Evolutionary conservation across 2,888 invertebrate species (phyloP).

Genomic region (Venustoraphidia nigricollis): DNA sequence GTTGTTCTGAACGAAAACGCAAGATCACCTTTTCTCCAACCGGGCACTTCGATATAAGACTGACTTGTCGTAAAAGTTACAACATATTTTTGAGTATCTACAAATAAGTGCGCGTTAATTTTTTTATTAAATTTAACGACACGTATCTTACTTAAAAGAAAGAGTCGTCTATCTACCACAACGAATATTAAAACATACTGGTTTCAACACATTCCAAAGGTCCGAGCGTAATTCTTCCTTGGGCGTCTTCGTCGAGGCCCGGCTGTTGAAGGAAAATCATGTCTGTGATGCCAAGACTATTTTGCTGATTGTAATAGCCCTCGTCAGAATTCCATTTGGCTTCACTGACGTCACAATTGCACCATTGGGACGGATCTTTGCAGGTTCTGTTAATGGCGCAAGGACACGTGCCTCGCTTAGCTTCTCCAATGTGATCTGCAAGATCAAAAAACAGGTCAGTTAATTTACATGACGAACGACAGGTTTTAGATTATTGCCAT

Average conservation of each 20-base stretch:
- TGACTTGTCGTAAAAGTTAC: slow-evolving; percentile 88
- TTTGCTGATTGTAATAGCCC: slow-evolving; percentile 64
- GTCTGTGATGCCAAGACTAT: slow-evolving; percentile 75
- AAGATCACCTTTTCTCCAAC: slow-evolving; percentile 85
- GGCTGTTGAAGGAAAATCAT: slow-evolving; percentile 83
- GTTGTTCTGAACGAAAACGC: slow-evolving; percentile 88
- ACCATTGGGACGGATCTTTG: slow-evolving; percentile 64
- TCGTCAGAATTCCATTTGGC: slow-evolving; percentile 82
- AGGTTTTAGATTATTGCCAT: slow-evolving; percentile 6
- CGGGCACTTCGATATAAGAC: slow-evolving; percentile 83
- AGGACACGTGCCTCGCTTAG: slow-evolving; percentile 46
- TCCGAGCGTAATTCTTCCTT: slow-evolving; percentile 76
- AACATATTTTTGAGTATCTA: slow-evolving; percentile 82
- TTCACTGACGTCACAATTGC: slow-evolving; percentile 82
- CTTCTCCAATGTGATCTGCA: slow-evolving; percentile 2
- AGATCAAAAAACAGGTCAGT: too few relatives aligned
- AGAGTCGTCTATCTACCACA: slow-evolving; percentile 8
- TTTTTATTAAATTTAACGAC: too few relatives aligned
- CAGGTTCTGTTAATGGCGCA: slow-evolving; percentile 69
- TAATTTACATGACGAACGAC: not conserved
- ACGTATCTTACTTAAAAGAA: not conserved
- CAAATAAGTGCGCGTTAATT: slow-evolving; percentile 14
- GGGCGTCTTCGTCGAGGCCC: slow-evolving; percentile 65
- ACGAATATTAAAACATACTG: slow-evolving; percentile 36
- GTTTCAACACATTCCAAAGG: slow-evolving; percentile 90